Evolutionary conservation across 2,888 invertebrate genomes (phyloP), one percentile per base, ranked within the genome.

Genomic region (Pollenia labialis): DNA sequence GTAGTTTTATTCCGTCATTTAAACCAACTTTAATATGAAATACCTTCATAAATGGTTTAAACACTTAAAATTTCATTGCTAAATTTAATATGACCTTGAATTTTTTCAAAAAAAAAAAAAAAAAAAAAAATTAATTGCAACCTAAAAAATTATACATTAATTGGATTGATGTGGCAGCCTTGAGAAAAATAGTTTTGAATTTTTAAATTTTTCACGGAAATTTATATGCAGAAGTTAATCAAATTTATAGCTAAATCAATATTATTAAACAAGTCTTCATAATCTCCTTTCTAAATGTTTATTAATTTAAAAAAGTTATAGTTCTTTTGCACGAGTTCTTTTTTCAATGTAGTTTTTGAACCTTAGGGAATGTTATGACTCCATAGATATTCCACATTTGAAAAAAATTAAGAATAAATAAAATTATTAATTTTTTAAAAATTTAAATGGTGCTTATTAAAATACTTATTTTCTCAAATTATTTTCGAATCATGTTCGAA

Each of bases 1-100:
- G 52, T 50, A 54, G 46, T 23, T 23, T 23, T 23, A 54, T 79
- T 79, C 74, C 79, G 66, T 85, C 80, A 68, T 68, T 60, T 64
- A 62, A 68, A 48, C 58, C 66, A 81, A 77, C 64, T 52, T 62
- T 16, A 7, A 12, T 75, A 40, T 79, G 18, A 80, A 60, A 66
- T 52, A 60, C 58, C 50, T 32, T 16, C 64, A 72, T 56, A 56
- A 60, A 71, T 74, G 72, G 18, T 54, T 74, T 72, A 64, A 62
- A 56, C 46, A 64, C 44, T 56, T 44, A 32, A 56, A 56, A n/a
- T 68, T 68, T 75, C 60, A 75, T 18, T 82, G 58, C 69, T 66
- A 69, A 54, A 40, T 52, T 82, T 60, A 16, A n/a, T 12, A 50
- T 46, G 16, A 40, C 54, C 52, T 44, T 72, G 71, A 52, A 23